These are phyloP conservation scores for Decapterus maruadsi DNA, from an alignment of 2,797 vertebrate genomes.

Conservation along the genomic window DNA sequence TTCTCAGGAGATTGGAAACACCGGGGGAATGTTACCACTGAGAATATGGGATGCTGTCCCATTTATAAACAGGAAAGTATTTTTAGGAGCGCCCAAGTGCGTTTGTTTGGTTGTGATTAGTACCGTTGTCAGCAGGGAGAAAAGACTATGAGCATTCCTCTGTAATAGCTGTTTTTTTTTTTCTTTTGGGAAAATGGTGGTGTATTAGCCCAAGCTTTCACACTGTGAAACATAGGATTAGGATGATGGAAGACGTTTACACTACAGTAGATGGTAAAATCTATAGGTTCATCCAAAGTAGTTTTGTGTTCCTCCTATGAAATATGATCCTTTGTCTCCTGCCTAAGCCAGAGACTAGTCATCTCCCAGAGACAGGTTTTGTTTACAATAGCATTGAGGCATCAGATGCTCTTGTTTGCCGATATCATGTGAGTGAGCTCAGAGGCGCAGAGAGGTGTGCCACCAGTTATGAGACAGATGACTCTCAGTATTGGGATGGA, in stretches of 20 bases:
- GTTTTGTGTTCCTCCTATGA: constrained; percentile 2
- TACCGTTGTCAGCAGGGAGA: constrained; percentile 63
- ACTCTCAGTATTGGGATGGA: constrained; percentile 4
- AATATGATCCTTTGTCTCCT: constrained; percentile 10
- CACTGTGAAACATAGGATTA: constrained; percentile 9
- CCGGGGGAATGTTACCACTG: constrained; percentile 49
- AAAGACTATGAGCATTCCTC: constrained; percentile 49
- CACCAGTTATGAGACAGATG: constrained; percentile 23
- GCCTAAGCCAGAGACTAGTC: constrained; percentile 1
- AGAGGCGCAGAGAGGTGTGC: constrained; percentile 33
- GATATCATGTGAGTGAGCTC: constrained; percentile 51
- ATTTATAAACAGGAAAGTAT: constrained; percentile 66
- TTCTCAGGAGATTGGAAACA: constrained; percentile 61
- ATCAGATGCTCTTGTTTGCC: constrained; percentile 65
- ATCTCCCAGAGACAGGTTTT: constrained; percentile 43
- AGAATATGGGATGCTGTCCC: constrained; percentile 63
- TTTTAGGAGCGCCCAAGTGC: constrained; percentile 61
- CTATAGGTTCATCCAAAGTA: background rate
- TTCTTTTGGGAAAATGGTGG: constrained; percentile 11
- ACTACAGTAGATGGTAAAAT: background rate
- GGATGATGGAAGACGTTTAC: constrained; percentile 6
- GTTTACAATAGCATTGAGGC: constrained; percentile 51
- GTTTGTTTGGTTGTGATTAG: constrained; percentile 73
- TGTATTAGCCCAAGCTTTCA: constrained; percentile 15
- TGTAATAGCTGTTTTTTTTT: constrained; percentile 55